These are phyloP conservation scores for Alloplasta piceator DNA, from an alignment of 2,888 invertebrate genomes.

Conservation along the genomic window DNA sequence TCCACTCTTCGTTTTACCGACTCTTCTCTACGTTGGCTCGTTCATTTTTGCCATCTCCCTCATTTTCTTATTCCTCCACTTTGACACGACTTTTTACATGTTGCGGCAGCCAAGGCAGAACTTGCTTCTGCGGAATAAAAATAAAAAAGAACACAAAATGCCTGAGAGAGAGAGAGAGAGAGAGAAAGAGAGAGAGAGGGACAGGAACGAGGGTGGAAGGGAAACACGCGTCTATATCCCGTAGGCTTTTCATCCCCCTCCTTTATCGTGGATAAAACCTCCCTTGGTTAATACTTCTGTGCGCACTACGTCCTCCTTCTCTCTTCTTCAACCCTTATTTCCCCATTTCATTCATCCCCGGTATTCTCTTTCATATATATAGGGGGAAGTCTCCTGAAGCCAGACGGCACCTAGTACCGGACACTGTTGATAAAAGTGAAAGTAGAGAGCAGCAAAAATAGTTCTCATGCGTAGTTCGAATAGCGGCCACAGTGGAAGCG, in stretches of 20 bases:
- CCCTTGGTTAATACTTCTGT: slow-evolving; percentile 43
- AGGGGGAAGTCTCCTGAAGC: too few relatives aligned
- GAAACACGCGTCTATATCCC: background rate
- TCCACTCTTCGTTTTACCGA: slow-evolving; percentile 27
- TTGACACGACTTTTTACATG: too few relatives aligned
- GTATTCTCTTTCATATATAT: slow-evolving; percentile 10
- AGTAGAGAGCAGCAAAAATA: too few relatives aligned
- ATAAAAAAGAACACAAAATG: too few relatives aligned
- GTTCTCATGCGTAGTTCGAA: too few relatives aligned
- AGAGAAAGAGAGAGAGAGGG: background rate
- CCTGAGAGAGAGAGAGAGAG: too few relatives aligned
- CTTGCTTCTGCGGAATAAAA: too few relatives aligned
- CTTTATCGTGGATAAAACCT: slow-evolving; percentile 14
- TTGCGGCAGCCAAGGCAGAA: too few relatives aligned
- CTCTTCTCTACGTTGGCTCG: slow-evolving; percentile 5
- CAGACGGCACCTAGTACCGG: too few relatives aligned
- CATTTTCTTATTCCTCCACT: background rate
- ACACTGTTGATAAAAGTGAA: too few relatives aligned
- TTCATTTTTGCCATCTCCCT: background rate
- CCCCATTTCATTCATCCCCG: slow-evolving; percentile 2
- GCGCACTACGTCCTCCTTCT: slow-evolving; percentile 26
- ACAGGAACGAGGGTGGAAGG: too few relatives aligned
- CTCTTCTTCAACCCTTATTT: slow-evolving; percentile 5
- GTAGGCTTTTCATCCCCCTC: slow-evolving; percentile 34
- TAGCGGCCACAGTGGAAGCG: too few relatives aligned